phyloP scores from a whole-genome alignment of 2,797 vertebrate genomes.

The Adrianichthys oophorus region DNA sequence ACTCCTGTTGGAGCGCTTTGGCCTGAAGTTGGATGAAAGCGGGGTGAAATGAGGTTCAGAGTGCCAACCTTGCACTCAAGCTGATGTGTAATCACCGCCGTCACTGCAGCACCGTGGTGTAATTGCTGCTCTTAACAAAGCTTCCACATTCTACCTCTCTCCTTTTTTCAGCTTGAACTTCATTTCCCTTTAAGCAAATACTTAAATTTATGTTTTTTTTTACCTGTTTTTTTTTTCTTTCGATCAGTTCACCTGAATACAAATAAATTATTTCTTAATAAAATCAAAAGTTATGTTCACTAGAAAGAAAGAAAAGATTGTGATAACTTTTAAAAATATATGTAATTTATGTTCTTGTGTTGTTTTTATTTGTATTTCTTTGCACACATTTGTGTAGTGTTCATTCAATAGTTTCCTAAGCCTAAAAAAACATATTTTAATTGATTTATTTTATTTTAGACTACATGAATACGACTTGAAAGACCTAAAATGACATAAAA shows the following conservation, averaged over 20 bases:
- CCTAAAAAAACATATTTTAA: too few species aligned
- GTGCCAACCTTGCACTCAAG: slow-evolving; percentile 66
- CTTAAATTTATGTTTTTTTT: slow-evolving; percentile 75
- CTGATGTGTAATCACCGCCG: slow-evolving; percentile 82
- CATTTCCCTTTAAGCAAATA: slow-evolving; percentile 81
- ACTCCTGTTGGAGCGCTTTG: slow-evolving; percentile 73
- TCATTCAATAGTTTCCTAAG: too few species aligned
- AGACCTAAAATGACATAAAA: too few species aligned
- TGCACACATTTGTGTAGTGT: too few species aligned
- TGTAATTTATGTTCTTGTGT: too few species aligned
- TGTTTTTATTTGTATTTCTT: too few species aligned
- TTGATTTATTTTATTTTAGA: too few species aligned
- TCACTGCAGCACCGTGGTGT: slow-evolving; percentile 87
- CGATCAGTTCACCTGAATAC: slow-evolving; percentile 30
- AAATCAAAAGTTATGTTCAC: background rate
- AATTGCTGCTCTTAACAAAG: slow-evolving; percentile 76
- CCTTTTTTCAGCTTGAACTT: slow-evolving; percentile 44
- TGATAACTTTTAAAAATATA: too few species aligned
- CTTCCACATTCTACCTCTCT: slow-evolving; percentile 63
- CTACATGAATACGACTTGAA: too few species aligned
- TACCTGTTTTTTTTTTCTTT: slow-evolving; percentile 28
- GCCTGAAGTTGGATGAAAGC: slow-evolving; percentile 49
- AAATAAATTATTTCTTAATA: background rate
- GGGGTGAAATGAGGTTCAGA: slow-evolving; percentile 62
- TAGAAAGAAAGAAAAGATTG: too few species aligned